phyloP scores from a whole-genome alignment of 2,888 invertebrate species.

The Incurvaria masculella region DNA sequence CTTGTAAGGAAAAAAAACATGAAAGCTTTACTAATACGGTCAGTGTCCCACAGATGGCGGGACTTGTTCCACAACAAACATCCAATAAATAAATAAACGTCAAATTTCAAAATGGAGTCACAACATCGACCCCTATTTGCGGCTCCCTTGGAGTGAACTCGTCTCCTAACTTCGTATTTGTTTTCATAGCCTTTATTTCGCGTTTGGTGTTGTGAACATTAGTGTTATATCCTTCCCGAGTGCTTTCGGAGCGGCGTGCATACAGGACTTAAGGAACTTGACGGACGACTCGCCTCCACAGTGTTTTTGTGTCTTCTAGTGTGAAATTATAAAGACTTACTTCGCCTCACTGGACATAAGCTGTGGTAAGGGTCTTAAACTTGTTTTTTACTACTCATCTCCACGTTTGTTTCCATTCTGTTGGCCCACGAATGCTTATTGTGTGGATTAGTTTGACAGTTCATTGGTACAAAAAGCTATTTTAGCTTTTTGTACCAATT shows the following conservation, averaged over 20 bases:
- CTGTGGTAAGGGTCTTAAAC: neutral
- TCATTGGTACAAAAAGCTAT: too few relatives aligned
- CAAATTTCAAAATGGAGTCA: constrained; percentile 2
- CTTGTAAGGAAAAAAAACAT: too few relatives aligned
- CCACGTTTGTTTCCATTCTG: too few relatives aligned
- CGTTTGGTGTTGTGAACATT: neutral
- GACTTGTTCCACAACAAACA: neutral
- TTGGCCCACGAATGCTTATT: too few relatives aligned
- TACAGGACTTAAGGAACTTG: neutral
- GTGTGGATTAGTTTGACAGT: too few relatives aligned
- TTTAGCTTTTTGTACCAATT: too few relatives aligned
- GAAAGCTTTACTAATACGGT: too few relatives aligned
- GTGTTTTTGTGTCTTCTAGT: neutral
- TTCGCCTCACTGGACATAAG: neutral
- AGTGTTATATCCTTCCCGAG: neutral
- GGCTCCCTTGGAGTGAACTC: neutral
- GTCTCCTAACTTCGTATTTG: neutral
- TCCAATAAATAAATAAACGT: constrained; percentile 2
- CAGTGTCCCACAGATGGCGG: neutral
- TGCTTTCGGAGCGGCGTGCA: neutral
- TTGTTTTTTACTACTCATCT: too few relatives aligned
- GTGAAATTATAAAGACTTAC: neutral
- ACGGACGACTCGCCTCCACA: neutral
- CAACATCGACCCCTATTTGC: neutral
- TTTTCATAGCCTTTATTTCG: neutral